Conservation (phyloP, 2,888 invertebrate genomes). For the Lepas anatifera region DNA sequence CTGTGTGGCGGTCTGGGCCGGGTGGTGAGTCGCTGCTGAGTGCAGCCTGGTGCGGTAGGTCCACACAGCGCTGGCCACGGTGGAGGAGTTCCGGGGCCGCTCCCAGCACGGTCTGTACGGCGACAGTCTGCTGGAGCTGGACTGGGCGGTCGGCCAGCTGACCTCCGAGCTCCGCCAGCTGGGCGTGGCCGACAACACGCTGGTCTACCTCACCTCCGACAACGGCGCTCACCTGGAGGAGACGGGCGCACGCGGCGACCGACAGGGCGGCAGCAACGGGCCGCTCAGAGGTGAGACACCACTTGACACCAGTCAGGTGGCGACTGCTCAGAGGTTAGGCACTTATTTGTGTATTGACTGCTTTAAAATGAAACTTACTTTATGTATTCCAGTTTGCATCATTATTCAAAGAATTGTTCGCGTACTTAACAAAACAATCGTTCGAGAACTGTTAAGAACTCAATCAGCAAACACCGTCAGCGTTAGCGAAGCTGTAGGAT, state of each 20-base stretch:
- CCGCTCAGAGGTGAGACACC: constrained; percentile 21
- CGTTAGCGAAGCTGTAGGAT: too few relatives aligned
- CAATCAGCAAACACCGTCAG: too few relatives aligned
- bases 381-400: too few relatives aligned
- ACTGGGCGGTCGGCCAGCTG: constrained; percentile 39
- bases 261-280: constrained; percentile 26
- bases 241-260: constrained; percentile 18
- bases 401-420: too few relatives aligned
- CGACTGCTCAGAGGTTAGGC: too few relatives aligned
- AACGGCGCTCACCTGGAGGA: constrained; percentile 29
- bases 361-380: too few relatives aligned
- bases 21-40: too few relatives aligned
- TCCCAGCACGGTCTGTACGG: constrained; percentile 20
- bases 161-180: constrained; percentile 30
- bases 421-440: too few relatives aligned
- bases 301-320: too few relatives aligned
- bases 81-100: constrained; percentile 38
- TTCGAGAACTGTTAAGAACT: too few relatives aligned
- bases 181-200: constrained; percentile 31
- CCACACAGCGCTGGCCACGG: constrained; percentile 50
- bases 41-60: constrained; percentile 47
- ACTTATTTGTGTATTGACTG: too few relatives aligned
- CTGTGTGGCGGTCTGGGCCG: too few relatives aligned
- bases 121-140: constrained; percentile 39
- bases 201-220: constrained; percentile 41